Percentiles rank a stretch among this genome's conserved stretches.
Conservation (phyloP, 2,797 vertebrate genomes). For the Sternarchorhynchus goeldii region DNA sequence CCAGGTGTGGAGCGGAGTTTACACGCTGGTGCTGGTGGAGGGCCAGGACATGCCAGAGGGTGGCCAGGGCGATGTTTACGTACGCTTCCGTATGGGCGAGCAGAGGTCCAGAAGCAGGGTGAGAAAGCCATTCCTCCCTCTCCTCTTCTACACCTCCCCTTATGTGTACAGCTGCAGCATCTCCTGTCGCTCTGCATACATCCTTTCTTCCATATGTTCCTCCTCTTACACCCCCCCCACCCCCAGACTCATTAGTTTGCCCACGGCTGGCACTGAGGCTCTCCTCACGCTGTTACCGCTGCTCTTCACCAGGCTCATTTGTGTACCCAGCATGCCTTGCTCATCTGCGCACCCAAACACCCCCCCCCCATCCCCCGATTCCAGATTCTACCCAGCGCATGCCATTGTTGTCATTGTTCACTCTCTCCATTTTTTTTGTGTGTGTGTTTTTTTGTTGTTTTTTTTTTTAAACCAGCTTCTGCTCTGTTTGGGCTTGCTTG, state of each 20-base stretch:
- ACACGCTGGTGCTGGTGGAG: slow-evolving; percentile 86
- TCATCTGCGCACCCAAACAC: slow-evolving; percentile 73
- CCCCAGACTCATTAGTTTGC: slow-evolving; percentile 73
- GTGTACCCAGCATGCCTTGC: slow-evolving; percentile 79
- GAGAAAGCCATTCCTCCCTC: slow-evolving; percentile 28
- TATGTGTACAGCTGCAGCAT: neutral
- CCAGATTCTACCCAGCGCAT: slow-evolving; percentile 68
- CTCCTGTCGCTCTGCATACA: neutral
- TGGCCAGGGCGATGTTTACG: slow-evolving; percentile 82
- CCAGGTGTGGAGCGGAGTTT: slow-evolving; percentile 87
- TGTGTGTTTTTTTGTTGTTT: neutral
- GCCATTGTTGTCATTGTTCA: slow-evolving; percentile 59
- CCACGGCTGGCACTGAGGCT: slow-evolving; percentile 70
- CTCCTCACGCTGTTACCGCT: slow-evolving; percentile 65
- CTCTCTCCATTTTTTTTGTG: neutral
- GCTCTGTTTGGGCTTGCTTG: slow-evolving; percentile 78
- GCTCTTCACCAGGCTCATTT: slow-evolving; percentile 77
- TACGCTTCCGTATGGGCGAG: slow-evolving; percentile 88
- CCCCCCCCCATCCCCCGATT: slow-evolving; percentile 59
- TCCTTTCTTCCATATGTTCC: slow-evolving; percentile 23
- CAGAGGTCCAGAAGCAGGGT: slow-evolving; percentile 98
- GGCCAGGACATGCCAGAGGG: slow-evolving; percentile 84
- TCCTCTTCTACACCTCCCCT: neutral
- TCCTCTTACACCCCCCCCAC: slow-evolving; percentile 20
- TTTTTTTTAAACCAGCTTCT: slow-evolving; percentile 74